Percentiles rank a stretch among this genome's conserved stretches.
phyloP scores from a whole-genome alignment of 2,113 vertebrate genomes.

The Notiomystis cincta region DNA sequence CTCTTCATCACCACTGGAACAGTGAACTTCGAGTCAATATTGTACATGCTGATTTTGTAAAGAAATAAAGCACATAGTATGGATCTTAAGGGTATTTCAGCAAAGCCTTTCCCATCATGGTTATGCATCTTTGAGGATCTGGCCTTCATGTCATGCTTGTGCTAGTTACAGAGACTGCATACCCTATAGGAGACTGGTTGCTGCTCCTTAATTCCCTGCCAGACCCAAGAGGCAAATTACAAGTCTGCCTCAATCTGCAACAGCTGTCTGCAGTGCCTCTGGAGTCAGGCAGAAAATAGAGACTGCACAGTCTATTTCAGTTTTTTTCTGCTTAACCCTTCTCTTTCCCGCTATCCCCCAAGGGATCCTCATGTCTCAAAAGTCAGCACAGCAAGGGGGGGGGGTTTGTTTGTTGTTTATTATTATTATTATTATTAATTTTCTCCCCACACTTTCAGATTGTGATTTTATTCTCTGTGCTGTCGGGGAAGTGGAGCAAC shows the following conservation, averaged over 20 bases:
- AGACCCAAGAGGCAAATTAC: background rate
- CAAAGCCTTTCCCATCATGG: background rate
- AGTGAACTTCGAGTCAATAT: background rate
- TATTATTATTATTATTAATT: background rate
- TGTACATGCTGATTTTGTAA: rapidly evolving
- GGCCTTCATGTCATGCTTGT: background rate
- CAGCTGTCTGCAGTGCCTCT: background rate
- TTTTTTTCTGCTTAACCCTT: background rate
- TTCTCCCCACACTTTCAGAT: background rate
- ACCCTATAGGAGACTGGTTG: background rate
- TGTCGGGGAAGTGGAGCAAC: background rate
- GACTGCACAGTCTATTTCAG: background rate
- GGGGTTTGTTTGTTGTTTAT: rapidly evolving
- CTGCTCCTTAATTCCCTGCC: background rate
- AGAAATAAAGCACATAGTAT: background rate
- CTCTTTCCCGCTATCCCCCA: background rate
- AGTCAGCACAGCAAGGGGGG: background rate
- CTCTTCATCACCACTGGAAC: background rate
- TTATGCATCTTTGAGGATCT: background rate
- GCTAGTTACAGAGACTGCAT: background rate
- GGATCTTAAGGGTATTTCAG: background rate
- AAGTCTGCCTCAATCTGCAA: background rate
- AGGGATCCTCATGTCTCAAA: background rate
- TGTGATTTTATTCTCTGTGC: background rate
- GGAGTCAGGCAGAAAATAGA: background rate